Evolutionary conservation across 2,797 vertebrate genomes (phyloP).

Genomic region (Urocyon cinereoargenteus): DNA sequence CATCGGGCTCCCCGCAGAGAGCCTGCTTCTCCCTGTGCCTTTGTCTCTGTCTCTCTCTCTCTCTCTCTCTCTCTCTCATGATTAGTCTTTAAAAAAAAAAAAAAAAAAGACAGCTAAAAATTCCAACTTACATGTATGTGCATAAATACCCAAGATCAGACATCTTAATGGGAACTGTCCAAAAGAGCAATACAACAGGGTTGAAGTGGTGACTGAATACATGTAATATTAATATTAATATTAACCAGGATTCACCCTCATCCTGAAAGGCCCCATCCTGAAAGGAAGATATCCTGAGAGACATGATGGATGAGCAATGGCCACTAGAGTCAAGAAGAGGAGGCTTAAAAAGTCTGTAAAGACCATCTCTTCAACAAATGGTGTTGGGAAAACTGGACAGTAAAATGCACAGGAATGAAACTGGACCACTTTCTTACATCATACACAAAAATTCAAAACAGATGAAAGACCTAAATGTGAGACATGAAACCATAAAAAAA

Average conservation of each 20-base stretch:
- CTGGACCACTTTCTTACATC: neutral
- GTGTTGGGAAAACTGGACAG: neutral
- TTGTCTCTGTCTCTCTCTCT: no score
- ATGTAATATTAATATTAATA: neutral
- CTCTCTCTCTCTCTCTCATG: no score
- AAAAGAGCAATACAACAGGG: neutral
- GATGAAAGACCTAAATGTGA: neutral
- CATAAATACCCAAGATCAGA: neutral
- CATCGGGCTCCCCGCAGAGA: no score
- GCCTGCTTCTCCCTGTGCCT: no score
- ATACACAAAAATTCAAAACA: neutral
- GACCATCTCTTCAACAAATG: neutral
- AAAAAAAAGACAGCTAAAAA: neutral
- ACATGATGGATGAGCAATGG: neutral
- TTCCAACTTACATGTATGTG: neutral
- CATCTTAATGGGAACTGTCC: neutral
- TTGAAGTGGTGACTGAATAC: neutral
- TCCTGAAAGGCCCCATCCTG: neutral
- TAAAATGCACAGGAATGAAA: neutral
- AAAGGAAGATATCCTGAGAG: neutral
- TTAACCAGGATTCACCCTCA: neutral
- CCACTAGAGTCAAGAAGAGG: neutral
- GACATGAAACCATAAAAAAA: neutral
- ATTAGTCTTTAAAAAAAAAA: no score
- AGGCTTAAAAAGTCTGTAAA: neutral